These are phyloP conservation scores for Aporrectodea caliginosa DNA, from an alignment of 1,140 invertebrate genomes.

Conservation along the genomic window DNA sequence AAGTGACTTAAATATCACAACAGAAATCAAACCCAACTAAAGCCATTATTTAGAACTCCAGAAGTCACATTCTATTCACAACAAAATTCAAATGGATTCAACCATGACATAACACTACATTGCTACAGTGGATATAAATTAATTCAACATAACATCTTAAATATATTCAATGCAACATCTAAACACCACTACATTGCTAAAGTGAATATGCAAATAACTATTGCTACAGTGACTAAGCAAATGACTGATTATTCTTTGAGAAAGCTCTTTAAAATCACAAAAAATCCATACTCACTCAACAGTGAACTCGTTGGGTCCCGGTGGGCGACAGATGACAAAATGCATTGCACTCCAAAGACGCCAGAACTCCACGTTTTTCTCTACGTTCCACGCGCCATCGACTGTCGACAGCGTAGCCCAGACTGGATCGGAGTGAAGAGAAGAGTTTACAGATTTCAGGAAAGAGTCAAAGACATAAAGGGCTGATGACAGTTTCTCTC, in stretches of 20 bases:
- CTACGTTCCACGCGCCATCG: slow-evolving; percentile 90
- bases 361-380: slow-evolving; percentile 97
- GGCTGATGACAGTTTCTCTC: slow-evolving; percentile 96
- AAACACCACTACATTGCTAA: too few species aligned
- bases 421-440: slow-evolving; percentile 62
- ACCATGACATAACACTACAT: too few species aligned
- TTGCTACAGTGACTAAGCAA: neutral
- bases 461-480: slow-evolving; percentile 96
- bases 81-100: too few species aligned
- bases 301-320: slow-evolving; percentile 91
- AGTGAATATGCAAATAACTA: slow-evolving; percentile 4
- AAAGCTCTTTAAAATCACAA: neutral
- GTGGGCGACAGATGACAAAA: slow-evolving; percentile 97
- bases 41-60: too few species aligned
- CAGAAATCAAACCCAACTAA: too few species aligned
- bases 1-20: too few species aligned
- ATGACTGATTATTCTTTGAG: neutral
- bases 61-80: too few species aligned
- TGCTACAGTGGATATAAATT: too few species aligned
- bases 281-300: slow-evolving; percentile 73
- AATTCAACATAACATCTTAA: too few species aligned
- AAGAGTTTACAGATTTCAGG: slow-evolving; percentile 29
- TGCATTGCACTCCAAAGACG: slow-evolving; percentile 95
- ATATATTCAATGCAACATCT: too few species aligned
- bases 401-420: slow-evolving; percentile 73